Evolutionary conservation across 53 echinoderm and acorn worm species (phyloP), one percentile per base, ranked within the genome.

Genomic region (Hippasteria phrygiana): DNA sequence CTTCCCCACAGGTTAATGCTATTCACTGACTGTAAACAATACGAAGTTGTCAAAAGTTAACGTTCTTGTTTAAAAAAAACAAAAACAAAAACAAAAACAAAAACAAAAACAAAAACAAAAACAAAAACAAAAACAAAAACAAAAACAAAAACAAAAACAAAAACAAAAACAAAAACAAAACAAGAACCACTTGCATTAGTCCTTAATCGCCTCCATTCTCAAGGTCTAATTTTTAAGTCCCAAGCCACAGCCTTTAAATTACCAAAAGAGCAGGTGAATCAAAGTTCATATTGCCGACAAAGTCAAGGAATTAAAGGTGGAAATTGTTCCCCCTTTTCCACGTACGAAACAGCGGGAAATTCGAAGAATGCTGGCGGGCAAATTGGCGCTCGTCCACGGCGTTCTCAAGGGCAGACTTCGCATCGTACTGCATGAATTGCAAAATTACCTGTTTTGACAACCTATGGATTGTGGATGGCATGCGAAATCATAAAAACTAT

Each of bases 281-380:
- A 20, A 6, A 50, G 32, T 76, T 31, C 33, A 18, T 51, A 29
- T 9, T 62, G 45, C 65, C 65, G 64, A 45, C 62, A 26, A 59
- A 59, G 59, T 22, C 51, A 24, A 12, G 59, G 59, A 59, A 59
- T n/a, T n/a, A 18, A 59, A 26, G 26, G 20, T 4, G 17, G 24
- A 8, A 6, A 24, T 22, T 22, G 26, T 22, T 8, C 59, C 59
- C 4, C 26, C 26, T 26, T 59, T 59, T 59, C 62, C 64, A 65
- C 64, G 81, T 81, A 9, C 11, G 24, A 45, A 65, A 24, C 65
- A 81, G 81, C 81, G 81, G 81, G 81, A 63, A 43, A 38, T 81
- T 63, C 43, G 24, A 81, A 39, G 43, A 43, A 63, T 29, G 81
- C 81, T 65, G 64, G 65, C 81, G 81, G 81, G 81, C 64, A 64